phyloP scores from a whole-genome alignment of 2,888 invertebrate species.

The Phyto melanocephala region DNA sequence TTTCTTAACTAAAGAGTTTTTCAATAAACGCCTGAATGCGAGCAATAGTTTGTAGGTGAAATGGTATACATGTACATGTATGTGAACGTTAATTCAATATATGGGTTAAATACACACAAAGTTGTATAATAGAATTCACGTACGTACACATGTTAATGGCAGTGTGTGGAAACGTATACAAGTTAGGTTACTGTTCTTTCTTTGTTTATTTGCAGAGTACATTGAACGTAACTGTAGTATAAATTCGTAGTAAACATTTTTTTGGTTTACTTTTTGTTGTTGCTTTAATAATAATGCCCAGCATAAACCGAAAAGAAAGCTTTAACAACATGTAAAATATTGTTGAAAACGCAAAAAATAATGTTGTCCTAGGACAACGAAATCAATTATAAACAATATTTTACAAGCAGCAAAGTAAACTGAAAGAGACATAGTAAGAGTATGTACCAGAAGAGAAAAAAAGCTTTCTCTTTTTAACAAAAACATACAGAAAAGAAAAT shows the following conservation, averaged over 20 bases:
- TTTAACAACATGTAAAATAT: conserved; percentile 4
- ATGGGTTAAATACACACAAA: conserved; percentile 50
- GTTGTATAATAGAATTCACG: not conserved
- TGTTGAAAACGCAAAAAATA: conserved; percentile 14
- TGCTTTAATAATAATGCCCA: conserved; percentile 31
- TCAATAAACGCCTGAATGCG: conserved; percentile 23
- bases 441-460: not conserved
- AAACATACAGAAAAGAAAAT: not conserved
- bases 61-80: not conserved
- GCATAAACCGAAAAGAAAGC: conserved; percentile 20
- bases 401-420: not conserved
- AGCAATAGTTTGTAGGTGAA: conserved; percentile 9
- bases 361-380: conserved; percentile 62
- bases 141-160: not conserved
- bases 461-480: not conserved
- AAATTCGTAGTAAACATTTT: conserved; percentile 31
- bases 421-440: not conserved
- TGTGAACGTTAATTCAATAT: conserved; percentile 40
- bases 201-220: conserved; percentile 33
- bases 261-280: not conserved
- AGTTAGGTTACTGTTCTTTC: conserved; percentile 1
- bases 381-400: conserved; percentile 15
- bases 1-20: conserved; percentile 35
- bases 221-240: conserved; percentile 47
- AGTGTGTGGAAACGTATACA: not conserved